A percentile compares a stretch with the other conserved stretches of the same genome.
These are phyloP conservation scores for Cheilosia grossa DNA, from an alignment of 2,888 invertebrate genomes.

Conservation along the genomic window DNA sequence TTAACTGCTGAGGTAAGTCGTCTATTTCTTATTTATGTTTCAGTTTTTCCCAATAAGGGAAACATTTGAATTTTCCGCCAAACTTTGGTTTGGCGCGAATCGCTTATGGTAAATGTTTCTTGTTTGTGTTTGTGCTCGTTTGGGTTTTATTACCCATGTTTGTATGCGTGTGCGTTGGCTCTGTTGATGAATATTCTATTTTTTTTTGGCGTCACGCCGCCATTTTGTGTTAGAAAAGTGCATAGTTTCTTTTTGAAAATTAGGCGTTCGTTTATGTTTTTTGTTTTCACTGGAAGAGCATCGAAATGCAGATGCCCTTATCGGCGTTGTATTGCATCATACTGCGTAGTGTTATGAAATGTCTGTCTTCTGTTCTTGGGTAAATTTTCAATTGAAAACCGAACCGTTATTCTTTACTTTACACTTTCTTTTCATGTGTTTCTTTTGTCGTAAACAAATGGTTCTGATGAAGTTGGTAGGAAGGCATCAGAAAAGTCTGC, in stretches of 20 bases:
- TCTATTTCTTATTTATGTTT: slow-evolving; percentile 2
- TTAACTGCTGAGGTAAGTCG: slow-evolving; percentile 97
- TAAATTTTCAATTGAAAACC: too few species aligned
- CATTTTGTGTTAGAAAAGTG: slow-evolving; percentile 76
- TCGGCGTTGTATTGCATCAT: not conserved
- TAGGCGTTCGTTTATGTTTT: slow-evolving; percentile 14
- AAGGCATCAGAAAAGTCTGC: too few species aligned
- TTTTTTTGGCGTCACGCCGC: slow-evolving; percentile 78
- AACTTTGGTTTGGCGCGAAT: slow-evolving; percentile 54
- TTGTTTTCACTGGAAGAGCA: slow-evolving; percentile 23
- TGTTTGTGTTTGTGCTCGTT: slow-evolving; percentile 55
- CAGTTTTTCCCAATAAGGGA: not conserved
- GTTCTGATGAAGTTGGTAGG: too few species aligned
- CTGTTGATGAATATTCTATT: slow-evolving; percentile 59
- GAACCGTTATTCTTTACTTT: too few species aligned
- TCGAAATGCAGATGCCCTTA: not conserved
- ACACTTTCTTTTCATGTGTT: too few species aligned
- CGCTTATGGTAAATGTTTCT: slow-evolving; percentile 43
- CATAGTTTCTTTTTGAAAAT: slow-evolving; percentile 47
- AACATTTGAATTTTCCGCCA: slow-evolving; percentile 69
- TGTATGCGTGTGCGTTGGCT: slow-evolving; percentile 61
- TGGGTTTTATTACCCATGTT: slow-evolving; percentile 35
- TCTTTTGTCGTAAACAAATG: too few species aligned
- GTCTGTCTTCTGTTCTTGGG: not conserved
- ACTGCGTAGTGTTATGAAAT: not conserved